Conservation (phyloP, 2,888 invertebrate species). For the Diabrotica balteata region DNA sequence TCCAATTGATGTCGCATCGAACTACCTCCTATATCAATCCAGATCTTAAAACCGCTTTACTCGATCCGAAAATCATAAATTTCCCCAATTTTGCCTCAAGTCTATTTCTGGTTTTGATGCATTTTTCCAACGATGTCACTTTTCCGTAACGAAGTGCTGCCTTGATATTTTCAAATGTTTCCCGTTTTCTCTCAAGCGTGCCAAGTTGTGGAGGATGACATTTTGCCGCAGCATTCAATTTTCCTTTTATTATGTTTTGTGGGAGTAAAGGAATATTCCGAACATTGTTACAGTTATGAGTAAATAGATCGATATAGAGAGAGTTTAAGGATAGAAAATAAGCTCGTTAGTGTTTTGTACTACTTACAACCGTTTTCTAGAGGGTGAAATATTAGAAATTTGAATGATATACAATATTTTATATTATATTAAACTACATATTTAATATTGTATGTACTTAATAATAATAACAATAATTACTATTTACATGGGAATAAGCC, state of each 20-base stretch:
- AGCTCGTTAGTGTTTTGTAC: too few species aligned
- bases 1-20: too few species aligned
- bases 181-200: conserved; percentile 9
- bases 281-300: not conserved
- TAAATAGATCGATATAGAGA: not conserved
- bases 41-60: too few species aligned
- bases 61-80: too few species aligned
- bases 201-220: conserved; percentile 6
- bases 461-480: too few species aligned
- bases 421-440: too few species aligned
- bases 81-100: not conserved
- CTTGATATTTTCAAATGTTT: conserved; percentile 16
- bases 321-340: not conserved
- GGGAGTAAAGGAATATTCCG: not conserved
- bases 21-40: too few species aligned
- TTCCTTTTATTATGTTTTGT: conserved; percentile 9
- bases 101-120: conserved; percentile 4
- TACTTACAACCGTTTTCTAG: too few species aligned
- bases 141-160: conserved; percentile 8
- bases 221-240: conserved; percentile 9
- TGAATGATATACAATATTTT: too few species aligned
- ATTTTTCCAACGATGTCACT: conserved; percentile 5
- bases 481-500: too few species aligned
- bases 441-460: too few species aligned
- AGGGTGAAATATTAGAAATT: too few species aligned